Evolutionary conservation across 2,888 invertebrate species (phyloP).

Genomic region (Dioctria rufipes): DNA sequence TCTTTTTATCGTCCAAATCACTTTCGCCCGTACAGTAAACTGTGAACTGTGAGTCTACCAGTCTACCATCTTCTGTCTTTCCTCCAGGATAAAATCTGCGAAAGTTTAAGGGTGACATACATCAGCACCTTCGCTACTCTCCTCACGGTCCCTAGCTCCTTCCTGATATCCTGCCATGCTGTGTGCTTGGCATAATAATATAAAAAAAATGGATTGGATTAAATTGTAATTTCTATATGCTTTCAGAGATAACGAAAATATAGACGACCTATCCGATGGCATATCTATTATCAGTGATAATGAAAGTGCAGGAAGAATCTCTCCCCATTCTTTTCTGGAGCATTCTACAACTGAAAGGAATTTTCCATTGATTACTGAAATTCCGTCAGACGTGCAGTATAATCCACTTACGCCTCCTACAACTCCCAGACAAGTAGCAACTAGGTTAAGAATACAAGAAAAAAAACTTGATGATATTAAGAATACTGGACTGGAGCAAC

Average conservation of each 20-base stretch:
- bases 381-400: conserved; percentile 5
- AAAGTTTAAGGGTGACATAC: too few species aligned
- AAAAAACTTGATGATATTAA: not conserved
- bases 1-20: too few species aligned
- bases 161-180: not conserved
- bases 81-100: too few species aligned
- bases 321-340: conserved; percentile 63
- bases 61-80: too few species aligned
- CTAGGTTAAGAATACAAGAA: not conserved
- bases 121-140: too few species aligned
- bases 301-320: conserved; percentile 67
- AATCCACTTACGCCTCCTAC: conserved; percentile 50
- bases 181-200: not conserved
- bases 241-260: conserved; percentile 40
- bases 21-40: too few species aligned
- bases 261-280: conserved; percentile 69
- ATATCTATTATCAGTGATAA: conserved; percentile 70
- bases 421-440: conserved; percentile 12
- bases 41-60: too few species aligned
- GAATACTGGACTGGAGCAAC: not conserved
- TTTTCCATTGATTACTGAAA: not conserved
- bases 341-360: not conserved
- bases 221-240: conserved; percentile 70
- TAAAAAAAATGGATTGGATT: too few species aligned
- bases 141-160: too few species aligned